Percentiles rank a stretch among this genome's conserved stretches.
Evolutionary conservation across 2,888 invertebrate genomes (phyloP).

Genomic region (Branchinecta sandiegonensis): DNA sequence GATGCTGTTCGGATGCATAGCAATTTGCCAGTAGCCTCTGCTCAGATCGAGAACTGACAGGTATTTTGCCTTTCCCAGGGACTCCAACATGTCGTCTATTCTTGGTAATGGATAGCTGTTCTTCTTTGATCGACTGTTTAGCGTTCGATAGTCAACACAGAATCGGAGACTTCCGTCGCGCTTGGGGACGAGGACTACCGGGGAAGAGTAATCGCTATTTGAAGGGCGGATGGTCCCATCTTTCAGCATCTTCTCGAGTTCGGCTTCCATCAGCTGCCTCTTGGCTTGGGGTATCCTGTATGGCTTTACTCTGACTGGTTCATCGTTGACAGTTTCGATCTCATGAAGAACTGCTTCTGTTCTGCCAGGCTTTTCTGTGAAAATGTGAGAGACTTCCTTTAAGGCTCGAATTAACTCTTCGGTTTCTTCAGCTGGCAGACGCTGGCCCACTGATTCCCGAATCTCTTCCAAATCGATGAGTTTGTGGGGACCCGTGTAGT

Average conservation of each 20-base stretch:
- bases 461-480: no score
- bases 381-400: background rate
- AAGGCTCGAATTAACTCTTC: no score
- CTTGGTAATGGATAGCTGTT: constrained; percentile 28
- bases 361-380: background rate
- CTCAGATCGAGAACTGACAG: constrained; percentile 26
- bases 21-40: constrained; percentile 28
- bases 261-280: no score
- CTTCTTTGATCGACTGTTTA: constrained; percentile 28
- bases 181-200: background rate
- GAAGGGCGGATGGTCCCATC: no score
- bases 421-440: no score
- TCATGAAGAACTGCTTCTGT: background rate
- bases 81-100: constrained; percentile 27
- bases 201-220: constrained; percentile 6
- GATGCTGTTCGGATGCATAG: constrained; percentile 26
- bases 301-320: background rate
- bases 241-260: no score
- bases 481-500: no score
- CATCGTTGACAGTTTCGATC: background rate
- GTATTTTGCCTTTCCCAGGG: constrained; percentile 24
- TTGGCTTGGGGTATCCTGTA: no score
- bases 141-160: constrained; percentile 24
- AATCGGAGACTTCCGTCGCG: background rate
- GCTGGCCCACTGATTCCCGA: no score